phyloP scores from a whole-genome alignment of 2,888 invertebrate genomes.

The Hypolimnas misippus region DNA sequence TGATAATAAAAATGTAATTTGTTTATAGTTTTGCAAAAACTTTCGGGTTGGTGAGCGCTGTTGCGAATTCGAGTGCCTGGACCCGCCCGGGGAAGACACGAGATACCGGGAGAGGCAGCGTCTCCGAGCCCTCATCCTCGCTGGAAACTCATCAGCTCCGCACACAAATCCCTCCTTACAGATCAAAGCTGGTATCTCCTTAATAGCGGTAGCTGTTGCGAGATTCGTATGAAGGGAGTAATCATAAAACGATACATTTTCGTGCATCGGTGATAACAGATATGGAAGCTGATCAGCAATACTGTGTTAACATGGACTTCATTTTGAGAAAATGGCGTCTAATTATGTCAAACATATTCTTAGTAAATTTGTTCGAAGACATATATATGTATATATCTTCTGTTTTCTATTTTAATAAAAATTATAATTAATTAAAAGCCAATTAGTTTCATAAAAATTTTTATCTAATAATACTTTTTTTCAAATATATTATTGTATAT shows the following conservation, averaged over 20 bases:
- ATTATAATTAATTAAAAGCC: too few relatives aligned
- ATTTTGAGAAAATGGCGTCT: too few relatives aligned
- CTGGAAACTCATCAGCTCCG: constrained; percentile 82
- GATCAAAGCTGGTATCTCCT: constrained; percentile 65
- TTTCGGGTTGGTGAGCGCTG: constrained; percentile 93
- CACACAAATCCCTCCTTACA: constrained; percentile 58
- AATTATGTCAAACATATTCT: too few relatives aligned
- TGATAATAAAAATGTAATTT: not conserved
- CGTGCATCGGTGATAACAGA: constrained; percentile 17
- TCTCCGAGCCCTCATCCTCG: constrained; percentile 84
- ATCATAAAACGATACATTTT: not conserved
- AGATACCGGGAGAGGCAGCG: constrained; percentile 84
- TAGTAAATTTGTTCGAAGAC: too few relatives aligned
- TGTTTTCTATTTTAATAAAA: too few relatives aligned
- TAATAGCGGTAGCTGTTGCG: constrained; percentile 71
- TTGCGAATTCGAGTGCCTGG: constrained; percentile 95
- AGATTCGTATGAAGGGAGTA: constrained; percentile 65
- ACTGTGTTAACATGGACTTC: too few relatives aligned
- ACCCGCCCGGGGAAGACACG: constrained; percentile 88
- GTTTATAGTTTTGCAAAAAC: constrained; percentile 90
- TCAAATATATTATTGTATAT: too few relatives aligned
- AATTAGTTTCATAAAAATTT: too few relatives aligned
- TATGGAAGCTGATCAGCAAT: too few relatives aligned
- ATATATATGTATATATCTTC: too few relatives aligned
- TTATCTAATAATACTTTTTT: too few relatives aligned